Evolutionary conservation across 2,888 invertebrate species (phyloP), one percentile per base, ranked within the genome.

Genomic region (Heliothis peltigera): DNA sequence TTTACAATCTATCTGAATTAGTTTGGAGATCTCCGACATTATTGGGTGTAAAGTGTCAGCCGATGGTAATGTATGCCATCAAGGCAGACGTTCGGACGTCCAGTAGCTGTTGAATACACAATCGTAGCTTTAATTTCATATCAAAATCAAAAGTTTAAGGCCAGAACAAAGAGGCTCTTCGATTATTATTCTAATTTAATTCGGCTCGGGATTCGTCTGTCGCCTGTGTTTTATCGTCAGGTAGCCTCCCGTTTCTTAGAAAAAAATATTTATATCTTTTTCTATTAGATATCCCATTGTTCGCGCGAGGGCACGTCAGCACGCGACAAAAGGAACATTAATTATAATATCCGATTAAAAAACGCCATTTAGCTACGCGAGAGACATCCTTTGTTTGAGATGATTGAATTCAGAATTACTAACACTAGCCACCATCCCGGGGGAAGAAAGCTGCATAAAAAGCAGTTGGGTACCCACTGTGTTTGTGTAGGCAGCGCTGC

Each of bases 311-410:
- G 92, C 90, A 91, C 90, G 94, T 93, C 94, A 94, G 92, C 94
- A 93, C 94, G 95, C 92, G 94, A 93, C 95, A 94, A 95, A 95
- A 94, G 93, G 91, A 91, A 95, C 95, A 95, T 95, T 95, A 95
- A 95, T 95, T 95, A 95, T 95, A 95, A 95, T 95, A 95, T 95
- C 95, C 95, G 95, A 95, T 95, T 95, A 95, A 94, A 95, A 84
- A 95, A 95, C 90, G 91, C 91, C 93, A 94, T 94, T 94, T 93
- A 94, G 93, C 88, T 87, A 89, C 90, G 92, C 93, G 89, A 89
- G 92, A 91, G 91, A 87, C 86, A 87, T 87, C 87, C 90, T 94
- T 95, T 94, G 94, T 95, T 94, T 93, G 93, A 92, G 89, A 92
- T 93, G 93, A 94, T 94, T 94, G 93, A 93, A 94, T 95, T 93